Evolutionary conservation across 1,140 invertebrate species (phyloP), one percentile per base, ranked within the genome.

Genomic region (Penaeus chinensis): DNA sequence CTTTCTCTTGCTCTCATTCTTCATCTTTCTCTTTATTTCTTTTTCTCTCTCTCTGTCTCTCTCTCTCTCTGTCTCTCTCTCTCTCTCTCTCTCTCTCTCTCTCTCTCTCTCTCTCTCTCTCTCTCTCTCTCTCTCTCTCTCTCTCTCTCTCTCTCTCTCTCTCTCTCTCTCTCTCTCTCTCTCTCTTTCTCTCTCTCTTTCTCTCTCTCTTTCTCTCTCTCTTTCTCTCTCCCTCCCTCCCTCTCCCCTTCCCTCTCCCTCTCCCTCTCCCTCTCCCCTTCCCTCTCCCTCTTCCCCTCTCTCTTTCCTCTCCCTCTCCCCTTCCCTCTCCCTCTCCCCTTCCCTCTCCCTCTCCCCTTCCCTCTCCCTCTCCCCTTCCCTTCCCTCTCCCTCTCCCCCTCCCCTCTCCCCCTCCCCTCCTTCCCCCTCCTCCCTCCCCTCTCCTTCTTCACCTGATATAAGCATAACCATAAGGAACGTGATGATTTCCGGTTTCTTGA

Each of bases 381-480:
- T 10, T 47, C 47, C 11, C 47, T 13, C 47, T 10, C 11, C 47
- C 47, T 47, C 11, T 13, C 47, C 47, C 7, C 11, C 47, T 47
- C 5, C 11, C 11, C 47, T 4, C 47, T 13, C 47, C 47, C 42
- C 42, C 42, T 10, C 10, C 47, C 47, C 47, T 47, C 47, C 47
- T 4, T 13, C 7, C 11, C 47, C 47, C 5, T 5, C 47, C 47
- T 47, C 47, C 11, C 47, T 13, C 47, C 11, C 47, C 47, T 47
- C 11, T 13, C 47, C 47, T 47, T 13, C 47, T 13, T 47, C 77
- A 71, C 66, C 66, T 71, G 66, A 24, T n/a, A 71, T 71, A 10
- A 71, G 32, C 66, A 71, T 71, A 13, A 71, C 66, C 66, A 71
- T n/a, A 1, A 71, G 18, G 32, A 71, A 71, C 66, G 66, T 71